A percentile compares a stretch with the other conserved stretches of the same genome.
Conservation (phyloP, 1,140 invertebrate species). For the Drosophila quadrilineata region DNA sequence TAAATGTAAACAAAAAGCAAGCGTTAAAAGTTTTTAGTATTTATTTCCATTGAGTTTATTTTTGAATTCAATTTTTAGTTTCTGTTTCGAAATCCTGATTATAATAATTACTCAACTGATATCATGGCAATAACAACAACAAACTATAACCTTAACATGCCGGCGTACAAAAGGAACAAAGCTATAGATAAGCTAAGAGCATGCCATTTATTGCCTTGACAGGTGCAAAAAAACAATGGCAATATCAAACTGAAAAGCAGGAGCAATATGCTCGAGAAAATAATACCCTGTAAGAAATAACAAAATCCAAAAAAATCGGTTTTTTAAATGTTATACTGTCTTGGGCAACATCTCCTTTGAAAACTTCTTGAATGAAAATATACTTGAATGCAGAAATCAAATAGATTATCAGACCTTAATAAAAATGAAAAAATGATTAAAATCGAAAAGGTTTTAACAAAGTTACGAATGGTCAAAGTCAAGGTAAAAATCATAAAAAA, state of each 20-base stretch:
- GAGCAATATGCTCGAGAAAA: not conserved
- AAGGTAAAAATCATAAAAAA: constrained; percentile 3
- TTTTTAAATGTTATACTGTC: too few species aligned
- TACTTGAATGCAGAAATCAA: too few species aligned
- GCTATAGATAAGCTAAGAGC: constrained; percentile 69
- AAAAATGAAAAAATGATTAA: too few species aligned
- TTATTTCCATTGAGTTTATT: too few species aligned
- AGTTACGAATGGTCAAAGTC: too few species aligned
- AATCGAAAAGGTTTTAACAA: too few species aligned
- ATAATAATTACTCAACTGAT: constrained; percentile 59
- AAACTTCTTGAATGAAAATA: not conserved
- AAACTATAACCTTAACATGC: constrained; percentile 26
- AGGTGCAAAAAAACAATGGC: not conserved
- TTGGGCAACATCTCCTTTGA: not conserved
- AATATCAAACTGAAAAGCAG: not conserved
- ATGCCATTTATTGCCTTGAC: constrained; percentile 55
- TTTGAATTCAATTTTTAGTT: too few species aligned
- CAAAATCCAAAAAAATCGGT: not conserved
- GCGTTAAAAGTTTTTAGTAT: too few species aligned
- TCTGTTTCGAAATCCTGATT: too few species aligned
- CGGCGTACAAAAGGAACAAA: constrained; percentile 66
- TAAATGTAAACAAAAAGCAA: too few species aligned
- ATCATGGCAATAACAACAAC: constrained; percentile 45
- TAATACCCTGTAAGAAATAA: not conserved
- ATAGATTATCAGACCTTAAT: too few species aligned